phyloP scores from a whole-genome alignment of 2,888 invertebrate species.

The Ditylenchus weischeri region DNA sequence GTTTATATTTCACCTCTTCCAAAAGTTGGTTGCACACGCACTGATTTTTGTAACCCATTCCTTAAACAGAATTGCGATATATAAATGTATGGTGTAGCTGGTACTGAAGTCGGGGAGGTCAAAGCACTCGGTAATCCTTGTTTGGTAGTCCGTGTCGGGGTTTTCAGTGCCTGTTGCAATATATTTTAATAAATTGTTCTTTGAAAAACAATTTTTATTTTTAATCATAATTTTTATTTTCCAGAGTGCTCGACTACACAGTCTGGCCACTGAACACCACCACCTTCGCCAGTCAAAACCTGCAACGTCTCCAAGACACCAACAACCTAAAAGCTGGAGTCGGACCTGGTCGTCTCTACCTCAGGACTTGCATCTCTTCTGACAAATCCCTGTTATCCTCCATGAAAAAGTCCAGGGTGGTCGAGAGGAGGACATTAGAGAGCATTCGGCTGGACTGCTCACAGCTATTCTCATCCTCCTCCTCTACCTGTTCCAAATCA shows the following conservation, averaged over 20 bases:
- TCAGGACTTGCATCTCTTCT: constrained; percentile 3
- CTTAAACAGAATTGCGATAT: no score
- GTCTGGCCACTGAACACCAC: constrained; percentile 11
- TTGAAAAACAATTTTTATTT: not conserved
- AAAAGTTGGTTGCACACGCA: no score
- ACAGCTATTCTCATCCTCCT: not conserved
- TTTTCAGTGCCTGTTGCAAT: no score
- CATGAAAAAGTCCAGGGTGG: constrained; percentile 27
- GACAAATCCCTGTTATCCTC: constrained; percentile 5
- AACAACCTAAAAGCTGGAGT: not conserved
- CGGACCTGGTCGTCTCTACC: constrained; percentile 1
- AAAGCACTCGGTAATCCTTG: no score
- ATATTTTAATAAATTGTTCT: no score
- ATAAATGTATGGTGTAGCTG: no score
- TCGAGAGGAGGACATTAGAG: constrained; percentile 31
- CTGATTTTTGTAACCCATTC: no score
- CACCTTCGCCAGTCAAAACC: not conserved
- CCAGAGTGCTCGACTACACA: constrained; percentile 11
- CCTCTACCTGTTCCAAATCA: no score
- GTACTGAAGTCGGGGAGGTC: no score
- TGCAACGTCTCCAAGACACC: constrained; percentile 13
- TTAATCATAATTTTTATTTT: no score
- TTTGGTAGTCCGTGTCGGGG: no score
- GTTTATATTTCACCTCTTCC: no score
- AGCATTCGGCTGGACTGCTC: constrained; percentile 12